Evolutionary conservation across 2,888 invertebrate species (phyloP), one percentile per base, ranked within the genome.

Genomic region (Tetragonisca angustula): DNA sequence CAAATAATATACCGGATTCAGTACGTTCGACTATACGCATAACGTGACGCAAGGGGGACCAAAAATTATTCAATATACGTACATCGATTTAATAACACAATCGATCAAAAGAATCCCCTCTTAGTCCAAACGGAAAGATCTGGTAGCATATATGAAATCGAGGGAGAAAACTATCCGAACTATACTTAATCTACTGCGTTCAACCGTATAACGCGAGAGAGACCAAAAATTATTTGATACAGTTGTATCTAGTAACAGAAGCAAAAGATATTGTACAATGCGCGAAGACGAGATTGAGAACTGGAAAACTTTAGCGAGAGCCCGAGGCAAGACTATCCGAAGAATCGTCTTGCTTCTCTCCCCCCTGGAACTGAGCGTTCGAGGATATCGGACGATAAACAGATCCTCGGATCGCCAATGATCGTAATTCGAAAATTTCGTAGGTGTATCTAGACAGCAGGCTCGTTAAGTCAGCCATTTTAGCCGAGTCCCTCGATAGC

Each of bases 381-480:
- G 9, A 49, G 15, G 2, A 17, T 2, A 13, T 61, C 64, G 17
- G 62, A 59, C 27, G 36, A 49, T 54, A 50, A 76, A 64, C 73
- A 73, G 43, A 43, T 43, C 69, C 76, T 76, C 17, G 49, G 72
- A 62, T 50, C 49, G 13, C 32, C 69, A 50, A 74, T 77, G 72
- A 88, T 86, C 78, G 80, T 87, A 79, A 85, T 81, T 83, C 82
- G 88, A 80, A 75, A 82, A 88, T 88, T 87, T 75, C 68, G 56
- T 72, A 64, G 75, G 81, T 81, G 79, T 80, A 78, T 84, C 86
- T 83, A 84, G 88, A 84, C 76, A 83, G 82, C 82, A 84, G 82
- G 81, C 85, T 89, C 90, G 89, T 86, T 85, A 88, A 90, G 87
- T 88, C 89, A 87, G 89, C 91, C 91, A 92, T 92, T 92, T 92